phyloP scores from a whole-genome alignment of 2,113 vertebrate genomes.

The Etheostoma cragini region DNA sequence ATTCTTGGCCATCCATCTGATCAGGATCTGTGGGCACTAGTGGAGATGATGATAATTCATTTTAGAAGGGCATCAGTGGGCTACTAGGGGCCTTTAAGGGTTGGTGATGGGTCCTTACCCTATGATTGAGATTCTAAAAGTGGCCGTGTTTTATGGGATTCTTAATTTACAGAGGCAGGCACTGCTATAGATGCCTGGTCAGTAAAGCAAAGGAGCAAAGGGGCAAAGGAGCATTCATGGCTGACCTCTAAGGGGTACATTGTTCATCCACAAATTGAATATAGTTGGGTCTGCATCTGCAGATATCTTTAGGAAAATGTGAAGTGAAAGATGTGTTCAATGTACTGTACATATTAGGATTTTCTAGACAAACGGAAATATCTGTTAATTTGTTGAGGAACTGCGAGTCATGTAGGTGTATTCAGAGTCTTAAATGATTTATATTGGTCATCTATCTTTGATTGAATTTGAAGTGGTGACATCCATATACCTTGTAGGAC shows the following conservation, averaged over 20 bases:
- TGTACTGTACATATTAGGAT: background rate
- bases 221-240: slow-evolving; percentile 63
- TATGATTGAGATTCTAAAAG: slow-evolving; percentile 76
- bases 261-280: slow-evolving; percentile 57
- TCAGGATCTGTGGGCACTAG: slow-evolving; percentile 62
- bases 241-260: slow-evolving; percentile 61
- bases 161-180: slow-evolving; percentile 81
- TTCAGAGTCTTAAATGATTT: slow-evolving; percentile 57
- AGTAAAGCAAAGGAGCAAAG: slow-evolving; percentile 67
- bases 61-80: slow-evolving; percentile 69
- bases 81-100: slow-evolving; percentile 60
- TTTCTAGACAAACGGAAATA: slow-evolving; percentile 37
- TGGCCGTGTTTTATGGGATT: slow-evolving; percentile 73
- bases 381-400: slow-evolving; percentile 10
- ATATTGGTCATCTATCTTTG: slow-evolving; percentile 64
- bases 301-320: slow-evolving; percentile 10
- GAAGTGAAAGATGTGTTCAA: slow-evolving; percentile 23
- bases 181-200: slow-evolving; percentile 66
- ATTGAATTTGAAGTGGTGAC: slow-evolving; percentile 69
- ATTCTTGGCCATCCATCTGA: slow-evolving; percentile 67
- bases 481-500: slow-evolving; percentile 72
- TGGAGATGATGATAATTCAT: slow-evolving; percentile 78
- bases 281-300: slow-evolving; percentile 4
- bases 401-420: slow-evolving; percentile 29
- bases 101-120: slow-evolving; percentile 69